Base-by-base conservation (phyloP, 1,140 invertebrate genomes). In the Anagrus nilaparvatae region DNA sequence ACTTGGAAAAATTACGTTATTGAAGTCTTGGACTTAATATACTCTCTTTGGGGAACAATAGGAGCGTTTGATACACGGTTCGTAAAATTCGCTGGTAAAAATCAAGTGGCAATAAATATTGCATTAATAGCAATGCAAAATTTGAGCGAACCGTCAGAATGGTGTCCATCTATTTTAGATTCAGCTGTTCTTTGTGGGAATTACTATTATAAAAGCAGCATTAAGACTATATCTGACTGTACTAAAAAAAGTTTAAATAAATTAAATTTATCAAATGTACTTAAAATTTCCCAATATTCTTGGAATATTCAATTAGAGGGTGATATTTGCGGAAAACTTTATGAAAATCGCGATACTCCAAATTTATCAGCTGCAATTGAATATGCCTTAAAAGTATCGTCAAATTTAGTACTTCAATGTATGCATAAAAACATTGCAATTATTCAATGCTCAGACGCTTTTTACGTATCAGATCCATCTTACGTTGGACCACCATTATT, bases 11-110 rank as follows among this genome's bases (percentile, higher is more conserved):
- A 61, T 39, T 69, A 66, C 8, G 39, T 48, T 0, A 47, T 65
- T 3, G 63, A 67, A 43, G 54, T 69, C 5, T 45, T 48, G 2
- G 53, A 60, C 30, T 45, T 58, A 2, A 56, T 69, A 6, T 65
- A 59, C 16, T 69, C 67, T 1, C 19, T 63, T 3, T 67, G 65
- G 62, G 63, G 65, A 1, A 65, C 58, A 0, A 40, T 66, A 2
- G 58, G 67, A 2, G 43, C 54, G 0, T 62, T 61, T 20, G 59
- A 67, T 48, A 31, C 40, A 0, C 50, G 50, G 16, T 68, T 65
- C 17, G 55, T 48, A 2, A 31, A 50, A 6, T 40, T 51, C 2
- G 53, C 44, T 8, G 65, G 65, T 0, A 63, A 56, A 16, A 68
- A 65, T 40, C 56, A 58, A 28, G 49, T 47, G 3, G 67, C 60